Evolutionary conservation across 2,797 vertebrate species (phyloP), one percentile per base, ranked within the genome.

Genomic region (Eremophila alpestris): DNA sequence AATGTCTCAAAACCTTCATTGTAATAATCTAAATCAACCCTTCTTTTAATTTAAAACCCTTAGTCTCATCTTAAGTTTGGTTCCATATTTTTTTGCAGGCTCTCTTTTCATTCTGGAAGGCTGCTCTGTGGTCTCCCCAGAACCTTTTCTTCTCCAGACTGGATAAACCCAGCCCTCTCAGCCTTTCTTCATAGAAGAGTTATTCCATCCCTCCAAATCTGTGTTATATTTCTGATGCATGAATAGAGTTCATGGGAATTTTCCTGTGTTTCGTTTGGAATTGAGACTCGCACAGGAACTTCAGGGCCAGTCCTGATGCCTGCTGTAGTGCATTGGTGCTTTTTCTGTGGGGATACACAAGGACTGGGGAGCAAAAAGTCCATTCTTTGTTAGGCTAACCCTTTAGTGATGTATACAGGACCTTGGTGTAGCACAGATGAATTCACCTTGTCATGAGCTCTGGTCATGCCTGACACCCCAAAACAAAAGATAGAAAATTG

Each of bases 231-330:
- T 41, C 52, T 64, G 27, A 8, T 32, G 32, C 12, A 11, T 0
- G 2, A 24, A 41, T 8, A 16, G 23, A 55, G 19, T 27, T 40
- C 19, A 3, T 73, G 48, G 27, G n/a, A 82, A 58, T 82, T 52
- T 69, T 4, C 13, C n/a, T 49, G 22, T 0, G 0, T 48, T 21
- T 23, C 2, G 0, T 45, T 48, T 38, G 10, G 26, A 92, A 56
- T 10, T 55, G 77, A 73, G 48, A 89, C 43, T 12, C 1, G 1
- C 11, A 40, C 14, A 54, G 83, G 30, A 41, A 17, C 10, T 79
- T 71, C 10, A 40, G 45, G 36, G 19, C 7, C 36, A 38, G 5
- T 67, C 48, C 38, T 46, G 24, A n/a, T 1, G 2, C 17, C 45
- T 36, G 2, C n/a, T 73, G 12, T 38, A 45, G n/a, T 4, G 1